Evolutionary conservation across 2,113 vertebrate genomes (phyloP).

Genomic region (Ciconia boyciana): DNA sequence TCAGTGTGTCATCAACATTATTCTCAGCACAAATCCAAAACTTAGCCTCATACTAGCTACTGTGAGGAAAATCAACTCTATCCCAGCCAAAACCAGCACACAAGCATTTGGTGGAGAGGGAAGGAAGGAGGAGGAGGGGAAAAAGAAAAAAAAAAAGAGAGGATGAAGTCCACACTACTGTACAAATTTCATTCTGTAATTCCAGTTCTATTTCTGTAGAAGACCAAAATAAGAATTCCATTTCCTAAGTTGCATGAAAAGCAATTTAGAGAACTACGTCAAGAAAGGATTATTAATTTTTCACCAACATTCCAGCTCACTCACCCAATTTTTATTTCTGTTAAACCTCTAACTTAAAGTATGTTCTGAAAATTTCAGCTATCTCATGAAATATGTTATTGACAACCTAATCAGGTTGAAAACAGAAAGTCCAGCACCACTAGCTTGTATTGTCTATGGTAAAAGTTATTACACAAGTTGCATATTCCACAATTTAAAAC

Average conservation of each 20-base stretch:
- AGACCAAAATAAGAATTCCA: constrained; percentile 17
- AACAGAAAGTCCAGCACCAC: not conserved
- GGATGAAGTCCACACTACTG: not conserved
- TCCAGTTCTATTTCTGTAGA: not conserved
- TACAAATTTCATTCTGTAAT: not conserved
- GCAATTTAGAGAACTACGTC: not conserved
- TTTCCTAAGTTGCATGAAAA: not conserved
- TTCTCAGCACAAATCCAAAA: no score
- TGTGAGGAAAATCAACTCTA: no score
- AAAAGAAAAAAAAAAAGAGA: not conserved
- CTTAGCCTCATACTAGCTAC: no score
- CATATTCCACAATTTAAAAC: not conserved
- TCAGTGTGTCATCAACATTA: no score
- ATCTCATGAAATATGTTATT: not conserved
- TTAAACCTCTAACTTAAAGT: not conserved
- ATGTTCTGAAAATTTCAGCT: no score
- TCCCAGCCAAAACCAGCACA: no score
- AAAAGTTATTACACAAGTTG: not conserved
- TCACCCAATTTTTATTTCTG: not conserved
- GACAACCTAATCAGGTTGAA: not conserved
- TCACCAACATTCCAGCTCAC: not conserved
- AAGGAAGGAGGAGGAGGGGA: not conserved
- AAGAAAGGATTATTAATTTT: constrained; percentile 2
- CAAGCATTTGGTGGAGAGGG: not conserved
- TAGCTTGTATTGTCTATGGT: not conserved